These are phyloP conservation scores for Heliconius cydno DNA, from an alignment of 2,888 invertebrate genomes.

Conservation along the genomic window DNA sequence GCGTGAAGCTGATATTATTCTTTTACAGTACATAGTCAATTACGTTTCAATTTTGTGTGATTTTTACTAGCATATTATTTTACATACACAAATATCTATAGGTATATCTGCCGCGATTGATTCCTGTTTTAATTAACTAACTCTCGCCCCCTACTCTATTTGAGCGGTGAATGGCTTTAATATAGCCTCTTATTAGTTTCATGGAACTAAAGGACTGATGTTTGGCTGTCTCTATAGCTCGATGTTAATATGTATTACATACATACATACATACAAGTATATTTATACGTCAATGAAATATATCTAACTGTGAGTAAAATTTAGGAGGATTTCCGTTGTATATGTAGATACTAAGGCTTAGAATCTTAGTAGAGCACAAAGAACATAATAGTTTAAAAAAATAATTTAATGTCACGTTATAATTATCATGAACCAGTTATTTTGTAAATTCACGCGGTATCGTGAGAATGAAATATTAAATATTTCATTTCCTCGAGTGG, in stretches of 20 bases:
- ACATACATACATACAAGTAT: neutral
- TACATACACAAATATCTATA: neutral
- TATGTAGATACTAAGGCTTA: neutral
- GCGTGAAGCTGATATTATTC: neutral
- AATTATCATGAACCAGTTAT: neutral
- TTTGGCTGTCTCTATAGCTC: neutral
- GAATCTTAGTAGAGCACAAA: neutral
- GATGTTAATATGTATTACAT: neutral
- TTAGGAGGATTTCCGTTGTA: neutral
- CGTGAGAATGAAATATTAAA: too few relatives aligned
- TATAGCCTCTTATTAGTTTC: slow-evolving; percentile 10
- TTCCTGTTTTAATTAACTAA: slow-evolving; percentile 16
- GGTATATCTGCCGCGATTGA: neutral
- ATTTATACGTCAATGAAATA: neutral
- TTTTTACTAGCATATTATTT: neutral
- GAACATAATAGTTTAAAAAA: neutral
- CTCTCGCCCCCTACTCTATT: slow-evolving; percentile 17
- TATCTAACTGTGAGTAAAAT: neutral
- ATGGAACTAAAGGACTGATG: slow-evolving; percentile 8
- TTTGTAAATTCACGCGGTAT: too few relatives aligned
- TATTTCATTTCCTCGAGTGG: too few relatives aligned
- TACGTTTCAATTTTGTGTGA: neutral
- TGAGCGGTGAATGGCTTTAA: slow-evolving; percentile 16
- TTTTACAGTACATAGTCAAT: neutral
- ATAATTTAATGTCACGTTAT: neutral